Evolutionary conservation across 1,140 invertebrate genomes (phyloP).

Genomic region (Mercenaria mercenaria): DNA sequence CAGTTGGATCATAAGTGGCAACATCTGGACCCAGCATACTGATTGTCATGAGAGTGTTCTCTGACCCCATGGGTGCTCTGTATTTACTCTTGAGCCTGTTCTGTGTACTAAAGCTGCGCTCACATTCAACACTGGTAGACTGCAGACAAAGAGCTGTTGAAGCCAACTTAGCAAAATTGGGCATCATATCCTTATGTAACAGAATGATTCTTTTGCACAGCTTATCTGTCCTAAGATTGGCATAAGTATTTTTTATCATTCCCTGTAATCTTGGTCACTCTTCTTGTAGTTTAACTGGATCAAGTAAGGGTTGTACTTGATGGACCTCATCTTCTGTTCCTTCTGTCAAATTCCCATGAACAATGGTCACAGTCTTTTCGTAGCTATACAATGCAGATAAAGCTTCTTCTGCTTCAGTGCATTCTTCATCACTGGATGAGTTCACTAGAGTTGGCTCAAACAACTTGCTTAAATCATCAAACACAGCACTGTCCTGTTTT

Average conservation of each 20-base stretch:
- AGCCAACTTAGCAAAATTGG: constrained; percentile 21
- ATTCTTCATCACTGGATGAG: neutral
- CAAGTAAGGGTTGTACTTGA: neutral
- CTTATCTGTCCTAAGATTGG: neutral
- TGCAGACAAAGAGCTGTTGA: constrained; percentile 34
- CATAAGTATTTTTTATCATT: constrained; percentile 12
- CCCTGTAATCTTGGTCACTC: neutral
- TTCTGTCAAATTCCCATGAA: neutral
- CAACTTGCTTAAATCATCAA: constrained; percentile 23
- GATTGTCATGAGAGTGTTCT: constrained; percentile 14
- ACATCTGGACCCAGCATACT: constrained; percentile 18
- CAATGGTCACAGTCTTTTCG: neutral
- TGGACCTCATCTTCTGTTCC: neutral
- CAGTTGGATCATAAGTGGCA: neutral
- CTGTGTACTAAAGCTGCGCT: no score
- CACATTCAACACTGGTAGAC: no score
- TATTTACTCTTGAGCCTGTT: constrained; percentile 31
- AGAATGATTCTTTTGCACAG: constrained; percentile 37
- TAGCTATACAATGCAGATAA: neutral
- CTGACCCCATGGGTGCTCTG: neutral
- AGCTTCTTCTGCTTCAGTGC: neutral
- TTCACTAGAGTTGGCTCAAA: constrained; percentile 10
- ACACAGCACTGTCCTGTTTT: neutral
- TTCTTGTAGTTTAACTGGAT: neutral
- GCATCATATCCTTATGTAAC: neutral